Evolutionary conservation across 2,888 invertebrate species (phyloP), one percentile per base, ranked within the genome.

Genomic region (Allolobophora icterica): DNA sequence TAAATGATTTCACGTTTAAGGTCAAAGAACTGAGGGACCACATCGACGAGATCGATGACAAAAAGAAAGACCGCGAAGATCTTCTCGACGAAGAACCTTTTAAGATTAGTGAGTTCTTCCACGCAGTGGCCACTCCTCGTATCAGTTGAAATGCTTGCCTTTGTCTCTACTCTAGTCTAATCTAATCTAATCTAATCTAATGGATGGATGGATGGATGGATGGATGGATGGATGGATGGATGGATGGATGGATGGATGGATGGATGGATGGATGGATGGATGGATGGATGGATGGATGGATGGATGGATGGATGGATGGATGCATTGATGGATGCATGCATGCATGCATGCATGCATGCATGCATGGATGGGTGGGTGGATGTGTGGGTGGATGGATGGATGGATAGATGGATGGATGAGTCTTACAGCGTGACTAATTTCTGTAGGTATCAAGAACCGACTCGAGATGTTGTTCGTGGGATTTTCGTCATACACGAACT

Each of bases 381-480:
- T 52, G 52, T 1, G 1, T 52, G 52, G 52, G 24, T 24, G 52
- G 52, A 52, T 52, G 52, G 52, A 24, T 52, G 52, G 52, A 52
- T 24, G 21, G 24, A 52, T 24, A 24, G 52, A 52, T 52, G 52
- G 52, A 24, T 52, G 52, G 52, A 52, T 11, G 71, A 17, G 17
- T 52, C 52, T 52, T 24, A 24, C 24, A 52, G 71, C 0, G 15
- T n/a, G 5, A 8, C 6, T n/a, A 0, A 8, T 0, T 52, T 90
- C n/a, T 90, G 13, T 90, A 92, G 92, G 33, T 0, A 45, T 84
- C 1, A 13, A 34, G 19, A 90, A 90, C n/a, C 21, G 91, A 71
- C 21, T 92, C 38, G 92, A 92, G 91, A 91, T 92, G 40, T 89
- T 84, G n/a, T 92, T 92, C 34, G 90, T 52, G 19, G 92, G 91